A percentile compares a stretch with the other conserved stretches of the same genome.
These are phyloP conservation scores for Erpornis zantholeuca DNA, from an alignment of 2,113 vertebrate genomes.

Conservation along the genomic window DNA sequence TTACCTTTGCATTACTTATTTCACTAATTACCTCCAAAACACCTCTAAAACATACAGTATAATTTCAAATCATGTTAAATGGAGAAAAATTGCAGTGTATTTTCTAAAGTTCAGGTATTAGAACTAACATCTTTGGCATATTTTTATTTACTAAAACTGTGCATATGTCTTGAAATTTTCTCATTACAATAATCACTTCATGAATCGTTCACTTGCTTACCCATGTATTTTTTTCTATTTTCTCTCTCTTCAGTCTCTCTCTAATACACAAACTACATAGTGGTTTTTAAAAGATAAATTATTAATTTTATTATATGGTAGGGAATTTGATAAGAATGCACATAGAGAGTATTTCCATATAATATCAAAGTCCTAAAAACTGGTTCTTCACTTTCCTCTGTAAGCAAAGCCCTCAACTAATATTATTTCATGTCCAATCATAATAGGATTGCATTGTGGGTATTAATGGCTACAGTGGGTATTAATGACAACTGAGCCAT, in stretches of 20 bases:
- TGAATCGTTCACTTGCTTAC: not conserved
- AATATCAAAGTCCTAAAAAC: not conserved
- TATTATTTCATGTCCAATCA: not conserved
- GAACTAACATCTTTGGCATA: not conserved
- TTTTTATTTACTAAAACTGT: not conserved
- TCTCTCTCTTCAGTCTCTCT: not conserved
- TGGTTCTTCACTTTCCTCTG: not conserved
- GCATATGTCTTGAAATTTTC: not conserved
- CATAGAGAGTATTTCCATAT: not conserved
- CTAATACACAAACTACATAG: not conserved
- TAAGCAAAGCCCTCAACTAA: not conserved
- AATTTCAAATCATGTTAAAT: slow-evolving; percentile 3
- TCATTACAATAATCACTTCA: not conserved
- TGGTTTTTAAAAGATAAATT: not conserved
- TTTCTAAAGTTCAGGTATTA: not conserved
- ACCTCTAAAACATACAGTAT: not conserved
- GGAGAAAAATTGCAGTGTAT: not conserved
- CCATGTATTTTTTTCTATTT: not conserved
- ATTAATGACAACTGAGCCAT: not conserved
- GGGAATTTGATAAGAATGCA: not conserved
- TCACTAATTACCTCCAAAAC: not conserved
- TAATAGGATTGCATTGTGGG: not conserved
- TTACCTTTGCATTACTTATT: not conserved
- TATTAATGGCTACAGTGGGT: not conserved
- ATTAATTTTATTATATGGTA: not conserved